Base-by-base conservation (phyloP, 2,113 vertebrate genomes). In the Hucho hucho region DNA sequence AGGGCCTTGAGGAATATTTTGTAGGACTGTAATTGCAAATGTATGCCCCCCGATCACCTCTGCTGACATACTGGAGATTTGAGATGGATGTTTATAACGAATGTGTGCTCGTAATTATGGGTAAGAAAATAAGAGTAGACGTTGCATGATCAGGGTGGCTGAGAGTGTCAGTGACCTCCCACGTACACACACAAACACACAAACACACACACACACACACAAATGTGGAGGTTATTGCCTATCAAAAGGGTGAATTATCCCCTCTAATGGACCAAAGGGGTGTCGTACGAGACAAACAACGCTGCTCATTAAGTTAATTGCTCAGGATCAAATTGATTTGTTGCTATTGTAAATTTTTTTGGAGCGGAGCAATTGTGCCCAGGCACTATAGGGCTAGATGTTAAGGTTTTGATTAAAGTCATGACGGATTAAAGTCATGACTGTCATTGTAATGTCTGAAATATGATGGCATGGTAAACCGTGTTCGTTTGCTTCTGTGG, bases 251-350 rank as follows among this genome's bases (percentile, higher is more conserved):
- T 59, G 49, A 76, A 68, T 75, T 72, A 79, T 80, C 32, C 64
- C 61, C 37, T 64, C 61, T 75, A 81, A 79, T 71, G 70, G 69
- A 73, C 53, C 81, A 68, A 64, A 37, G 61, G 64, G 47, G 24
- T 53, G 37, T 74, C 47, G 46, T 11, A 28, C 14, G 16, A 81
- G 83, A 83, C 28, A 73, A 79, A 79, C 73, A 47, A 71, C 68
- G 20, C 46, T 69, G 24, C 59, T 83, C 75, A 80, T 83, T 83
- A 81, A 83, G 70, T 46, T 81, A 83, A 87, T 80, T 80, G 79
- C 73, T 75, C 37, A 64, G 20, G 37, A 63, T 75, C 64, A 75
- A 28, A 70, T 81, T 72, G 74, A 72, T 81, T 67, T 47, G 67
- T 37, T 74, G 61, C 71, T 82, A 75, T 79, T 77, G 67, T 76